Percentiles rank a stretch among this genome's conserved stretches.
phyloP scores from a whole-genome alignment of 2,888 invertebrate species.

The Zeuzera pyrina region DNA sequence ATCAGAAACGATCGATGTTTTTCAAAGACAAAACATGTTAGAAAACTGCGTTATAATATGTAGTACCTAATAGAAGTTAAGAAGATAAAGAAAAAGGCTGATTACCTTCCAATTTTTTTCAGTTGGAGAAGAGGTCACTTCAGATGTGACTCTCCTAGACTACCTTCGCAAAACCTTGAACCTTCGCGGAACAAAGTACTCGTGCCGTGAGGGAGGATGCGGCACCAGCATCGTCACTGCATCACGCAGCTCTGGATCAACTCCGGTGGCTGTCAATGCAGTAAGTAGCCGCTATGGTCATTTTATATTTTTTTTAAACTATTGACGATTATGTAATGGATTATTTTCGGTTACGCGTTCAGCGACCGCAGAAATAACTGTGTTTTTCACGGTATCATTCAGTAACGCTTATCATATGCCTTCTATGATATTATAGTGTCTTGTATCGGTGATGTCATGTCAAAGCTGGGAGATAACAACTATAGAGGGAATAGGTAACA shows the following conservation, averaged over 20 bases:
- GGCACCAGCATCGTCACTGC: conserved; percentile 74
- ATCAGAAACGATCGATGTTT: too few species aligned
- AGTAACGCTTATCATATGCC: conserved; percentile 25
- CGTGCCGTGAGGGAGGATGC: conserved; percentile 80
- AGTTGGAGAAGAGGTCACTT: conserved; percentile 72
- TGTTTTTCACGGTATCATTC: too few species aligned
- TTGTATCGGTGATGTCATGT: conserved; percentile 65
- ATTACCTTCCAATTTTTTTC: background rate
- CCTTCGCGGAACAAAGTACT: conserved; percentile 76
- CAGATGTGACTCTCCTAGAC: conserved; percentile 69
- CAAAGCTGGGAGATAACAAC: conserved; percentile 79
- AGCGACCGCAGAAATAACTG: too few species aligned
- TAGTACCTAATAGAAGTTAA: too few species aligned
- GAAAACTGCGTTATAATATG: too few species aligned
- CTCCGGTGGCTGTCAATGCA: conserved; percentile 18
- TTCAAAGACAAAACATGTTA: too few species aligned
- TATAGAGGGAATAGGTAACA: conserved; percentile 80
- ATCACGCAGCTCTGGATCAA: conserved; percentile 27
- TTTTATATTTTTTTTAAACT: too few species aligned
- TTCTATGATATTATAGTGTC: conserved; percentile 47
- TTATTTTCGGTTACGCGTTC: background rate
- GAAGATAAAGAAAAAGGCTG: too few species aligned
- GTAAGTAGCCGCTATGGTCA: background rate
- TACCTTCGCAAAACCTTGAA: conserved; percentile 67
- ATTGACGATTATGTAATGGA: background rate